Conservation (phyloP, 2,888 invertebrate genomes). For the Pandemis corylana region DNA sequence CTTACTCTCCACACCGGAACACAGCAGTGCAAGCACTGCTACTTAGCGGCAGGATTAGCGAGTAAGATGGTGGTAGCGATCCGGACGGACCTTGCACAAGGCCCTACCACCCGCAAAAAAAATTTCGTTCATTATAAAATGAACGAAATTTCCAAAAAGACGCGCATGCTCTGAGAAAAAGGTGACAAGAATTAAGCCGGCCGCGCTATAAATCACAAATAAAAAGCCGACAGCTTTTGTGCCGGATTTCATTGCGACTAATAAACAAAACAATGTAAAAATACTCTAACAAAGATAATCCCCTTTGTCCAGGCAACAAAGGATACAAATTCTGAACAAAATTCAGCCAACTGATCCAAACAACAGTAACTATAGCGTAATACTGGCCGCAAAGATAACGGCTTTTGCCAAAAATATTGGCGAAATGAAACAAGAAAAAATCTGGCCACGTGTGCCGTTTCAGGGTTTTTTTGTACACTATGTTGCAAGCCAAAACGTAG, state of each 20-base stretch:
- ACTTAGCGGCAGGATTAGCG: too few relatives aligned
- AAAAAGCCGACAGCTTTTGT: constrained; percentile 10
- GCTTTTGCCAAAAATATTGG: constrained; percentile 28
- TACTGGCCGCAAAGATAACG: constrained; percentile 30
- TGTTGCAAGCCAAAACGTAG: not conserved
- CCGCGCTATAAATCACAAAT: constrained; percentile 9
- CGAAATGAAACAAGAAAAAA: constrained; percentile 15
- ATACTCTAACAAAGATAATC: constrained; percentile 39
- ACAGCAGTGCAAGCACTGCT: too few relatives aligned
- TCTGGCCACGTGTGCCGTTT: not conserved
- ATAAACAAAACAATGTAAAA: constrained; percentile 35
- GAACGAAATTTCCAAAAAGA: not conserved
- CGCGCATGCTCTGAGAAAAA: not conserved
- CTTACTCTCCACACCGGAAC: too few relatives aligned
- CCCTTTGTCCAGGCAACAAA: constrained; percentile 30
- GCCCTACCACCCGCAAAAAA: too few relatives aligned
- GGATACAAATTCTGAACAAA: constrained; percentile 30
- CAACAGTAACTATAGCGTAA: constrained; percentile 19
- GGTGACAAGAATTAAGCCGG: constrained; percentile 1
- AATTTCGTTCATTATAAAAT: too few relatives aligned
- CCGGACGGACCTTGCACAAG: too few relatives aligned
- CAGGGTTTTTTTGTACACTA: not conserved
- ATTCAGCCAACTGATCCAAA: constrained; percentile 17
- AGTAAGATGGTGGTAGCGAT: too few relatives aligned
- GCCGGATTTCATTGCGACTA: constrained; percentile 25